Percentiles rank a stretch among this genome's conserved stretches.
Evolutionary conservation across 2,113 vertebrate genomes (phyloP).

Genomic region (Aegithalos caudatus): DNA sequence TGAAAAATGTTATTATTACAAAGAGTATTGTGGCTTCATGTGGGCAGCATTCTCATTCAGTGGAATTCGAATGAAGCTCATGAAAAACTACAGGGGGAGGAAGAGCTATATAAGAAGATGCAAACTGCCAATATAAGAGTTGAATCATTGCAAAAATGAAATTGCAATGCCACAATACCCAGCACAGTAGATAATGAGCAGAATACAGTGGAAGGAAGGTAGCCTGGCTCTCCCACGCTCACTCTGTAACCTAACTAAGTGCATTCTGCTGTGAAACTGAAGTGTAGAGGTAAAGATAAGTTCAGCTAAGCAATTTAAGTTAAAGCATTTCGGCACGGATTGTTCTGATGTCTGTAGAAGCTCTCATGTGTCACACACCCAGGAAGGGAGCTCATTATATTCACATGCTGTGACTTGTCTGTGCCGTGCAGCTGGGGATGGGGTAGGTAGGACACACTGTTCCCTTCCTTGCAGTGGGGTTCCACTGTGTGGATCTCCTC

Average conservation of each 20-base stretch:
- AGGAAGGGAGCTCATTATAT: background rate
- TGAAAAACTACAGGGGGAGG: background rate
- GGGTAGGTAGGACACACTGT: background rate
- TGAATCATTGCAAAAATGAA: background rate
- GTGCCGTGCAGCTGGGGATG: rapidly evolving
- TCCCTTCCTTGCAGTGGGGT: background rate
- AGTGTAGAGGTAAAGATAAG: background rate
- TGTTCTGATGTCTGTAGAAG: background rate
- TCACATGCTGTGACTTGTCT: rapidly evolving
- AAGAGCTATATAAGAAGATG: background rate
- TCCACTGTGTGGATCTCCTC: rapidly evolving
- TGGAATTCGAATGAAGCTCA: background rate
- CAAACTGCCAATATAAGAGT: background rate
- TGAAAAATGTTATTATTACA: background rate
- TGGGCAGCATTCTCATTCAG: background rate
- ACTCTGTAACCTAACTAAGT: background rate
- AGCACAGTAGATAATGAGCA: background rate
- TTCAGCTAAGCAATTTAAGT: background rate
- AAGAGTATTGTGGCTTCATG: background rate
- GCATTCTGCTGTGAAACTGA: background rate
- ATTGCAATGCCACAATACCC: background rate
- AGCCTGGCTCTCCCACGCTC: background rate
- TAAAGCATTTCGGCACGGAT: background rate
- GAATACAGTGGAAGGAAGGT: background rate
- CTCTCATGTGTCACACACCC: background rate